Evolutionary conservation across 2,113 vertebrate species (phyloP).

Genomic region (Chrysochloris asiatica): DNA sequence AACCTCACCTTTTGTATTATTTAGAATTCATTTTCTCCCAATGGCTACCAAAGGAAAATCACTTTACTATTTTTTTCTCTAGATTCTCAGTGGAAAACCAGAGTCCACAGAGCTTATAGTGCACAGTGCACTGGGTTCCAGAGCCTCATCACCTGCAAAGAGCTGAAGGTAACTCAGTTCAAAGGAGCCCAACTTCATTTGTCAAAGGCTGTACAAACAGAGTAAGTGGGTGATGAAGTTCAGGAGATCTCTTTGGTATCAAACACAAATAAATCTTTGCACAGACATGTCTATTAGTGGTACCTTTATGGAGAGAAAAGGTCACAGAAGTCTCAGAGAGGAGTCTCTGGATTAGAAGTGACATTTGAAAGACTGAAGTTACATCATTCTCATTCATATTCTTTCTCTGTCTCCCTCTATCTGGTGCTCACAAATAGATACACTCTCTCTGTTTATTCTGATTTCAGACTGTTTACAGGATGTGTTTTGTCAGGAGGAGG

Average conservation of each 20-base stretch:
- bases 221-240: background rate
- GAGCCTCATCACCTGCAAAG: background rate
- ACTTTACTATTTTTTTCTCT: background rate
- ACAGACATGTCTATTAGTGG: background rate
- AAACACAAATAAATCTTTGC: background rate
- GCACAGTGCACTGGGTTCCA: background rate
- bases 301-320: background rate
- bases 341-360: slow-evolving; percentile 13
- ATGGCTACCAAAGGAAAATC: slow-evolving; percentile 12
- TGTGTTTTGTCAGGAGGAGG: background rate
- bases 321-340: background rate
- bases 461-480: background rate
- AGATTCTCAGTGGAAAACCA: background rate
- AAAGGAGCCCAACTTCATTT: background rate
- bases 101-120: background rate
- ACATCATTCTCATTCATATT: background rate
- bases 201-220: background rate
- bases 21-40: slow-evolving; percentile 3
- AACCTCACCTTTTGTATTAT: background rate
- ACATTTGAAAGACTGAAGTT: background rate
- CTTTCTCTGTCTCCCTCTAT: background rate
- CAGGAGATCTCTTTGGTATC: background rate
- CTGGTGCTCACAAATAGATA: too few relatives aligned
- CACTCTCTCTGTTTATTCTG: background rate
- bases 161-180: background rate